A percentile compares a stretch with the other conserved stretches of the same genome.
Evolutionary conservation across 2,888 invertebrate species (phyloP).

Genomic region (Pelosia muscerda): DNA sequence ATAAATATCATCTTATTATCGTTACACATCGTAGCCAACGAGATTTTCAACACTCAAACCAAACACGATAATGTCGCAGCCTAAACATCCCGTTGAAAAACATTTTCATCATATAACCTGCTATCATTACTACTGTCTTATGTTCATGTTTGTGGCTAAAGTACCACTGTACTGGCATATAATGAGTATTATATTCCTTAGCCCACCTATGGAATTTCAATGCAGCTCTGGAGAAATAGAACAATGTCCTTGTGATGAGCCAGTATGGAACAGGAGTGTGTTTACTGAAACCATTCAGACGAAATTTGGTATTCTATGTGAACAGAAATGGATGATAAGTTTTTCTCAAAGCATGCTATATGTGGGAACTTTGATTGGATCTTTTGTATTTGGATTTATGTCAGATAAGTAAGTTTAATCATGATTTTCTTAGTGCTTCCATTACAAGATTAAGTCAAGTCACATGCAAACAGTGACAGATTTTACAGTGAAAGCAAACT

Average conservation of each 20-base stretch:
- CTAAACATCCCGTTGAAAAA: constrained; percentile 69
- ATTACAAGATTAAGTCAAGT: not conserved
- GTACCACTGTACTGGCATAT: constrained; percentile 73
- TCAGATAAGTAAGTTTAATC: constrained; percentile 67
- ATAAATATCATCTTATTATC: not conserved
- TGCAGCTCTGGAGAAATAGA: constrained; percentile 53
- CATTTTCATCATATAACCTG: constrained; percentile 59
- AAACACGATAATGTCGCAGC: constrained; percentile 46
- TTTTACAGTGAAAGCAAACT: too few species aligned
- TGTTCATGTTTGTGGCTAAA: constrained; percentile 63
- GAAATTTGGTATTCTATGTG: constrained; percentile 67
- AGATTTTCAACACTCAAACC: constrained; percentile 25
- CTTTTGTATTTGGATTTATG: constrained; percentile 68
- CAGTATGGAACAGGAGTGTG: constrained; percentile 65
- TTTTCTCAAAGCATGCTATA: constrained; percentile 70
- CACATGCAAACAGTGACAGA: too few species aligned
- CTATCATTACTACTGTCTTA: constrained; percentile 70
- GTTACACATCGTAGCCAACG: constrained; percentile 26
- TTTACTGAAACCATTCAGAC: constrained; percentile 72
- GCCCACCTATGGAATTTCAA: constrained; percentile 68
- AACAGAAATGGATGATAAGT: constrained; percentile 65
- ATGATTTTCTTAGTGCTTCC: not conserved
- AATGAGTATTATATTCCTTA: constrained; percentile 68
- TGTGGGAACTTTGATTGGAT: constrained; percentile 69
- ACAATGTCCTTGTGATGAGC: constrained; percentile 67